Evolutionary conservation across 2,113 vertebrate species (phyloP).

Genomic region (Alligator sinensis): DNA sequence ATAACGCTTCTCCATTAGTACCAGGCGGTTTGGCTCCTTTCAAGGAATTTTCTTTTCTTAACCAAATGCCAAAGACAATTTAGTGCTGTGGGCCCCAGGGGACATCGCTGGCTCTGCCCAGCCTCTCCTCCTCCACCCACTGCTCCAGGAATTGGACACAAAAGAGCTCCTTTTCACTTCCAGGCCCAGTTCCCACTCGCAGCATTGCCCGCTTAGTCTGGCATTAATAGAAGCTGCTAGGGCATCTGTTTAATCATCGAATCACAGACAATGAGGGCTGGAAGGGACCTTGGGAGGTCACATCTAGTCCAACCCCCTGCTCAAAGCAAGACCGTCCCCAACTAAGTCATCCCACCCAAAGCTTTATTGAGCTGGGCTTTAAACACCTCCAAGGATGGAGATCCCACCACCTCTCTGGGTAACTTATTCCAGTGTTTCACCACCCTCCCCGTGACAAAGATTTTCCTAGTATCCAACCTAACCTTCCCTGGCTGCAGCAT

Average conservation of each 20-base stretch:
- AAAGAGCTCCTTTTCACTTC: neutral
- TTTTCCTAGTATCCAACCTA: too few relatives aligned
- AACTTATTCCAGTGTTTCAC: too few relatives aligned
- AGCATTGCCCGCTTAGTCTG: neutral
- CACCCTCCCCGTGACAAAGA: too few relatives aligned
- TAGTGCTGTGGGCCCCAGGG: neutral
- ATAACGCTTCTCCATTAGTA: neutral
- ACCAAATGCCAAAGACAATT: neutral
- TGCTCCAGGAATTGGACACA: fast-evolving
- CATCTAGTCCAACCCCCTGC: too few relatives aligned
- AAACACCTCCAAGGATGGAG: too few relatives aligned
- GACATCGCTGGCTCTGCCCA: neutral
- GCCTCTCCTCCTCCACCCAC: neutral
- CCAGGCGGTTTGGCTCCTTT: neutral
- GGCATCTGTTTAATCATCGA: neutral
- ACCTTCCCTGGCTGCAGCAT: too few relatives aligned
- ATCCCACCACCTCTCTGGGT: too few relatives aligned
- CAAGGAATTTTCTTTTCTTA: neutral
- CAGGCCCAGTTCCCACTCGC: neutral
- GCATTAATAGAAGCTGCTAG: neutral
- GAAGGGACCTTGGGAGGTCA: too few relatives aligned
- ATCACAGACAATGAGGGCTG: too few relatives aligned
- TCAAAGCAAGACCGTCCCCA: too few relatives aligned
- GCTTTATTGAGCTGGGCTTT: too few relatives aligned
- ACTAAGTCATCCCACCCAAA: too few relatives aligned